A percentile compares a stretch with the other conserved stretches of the same genome.
These are phyloP conservation scores for Kuschelorhynchus macadamiae DNA, from an alignment of 2,888 invertebrate genomes.

Conservation along the genomic window DNA sequence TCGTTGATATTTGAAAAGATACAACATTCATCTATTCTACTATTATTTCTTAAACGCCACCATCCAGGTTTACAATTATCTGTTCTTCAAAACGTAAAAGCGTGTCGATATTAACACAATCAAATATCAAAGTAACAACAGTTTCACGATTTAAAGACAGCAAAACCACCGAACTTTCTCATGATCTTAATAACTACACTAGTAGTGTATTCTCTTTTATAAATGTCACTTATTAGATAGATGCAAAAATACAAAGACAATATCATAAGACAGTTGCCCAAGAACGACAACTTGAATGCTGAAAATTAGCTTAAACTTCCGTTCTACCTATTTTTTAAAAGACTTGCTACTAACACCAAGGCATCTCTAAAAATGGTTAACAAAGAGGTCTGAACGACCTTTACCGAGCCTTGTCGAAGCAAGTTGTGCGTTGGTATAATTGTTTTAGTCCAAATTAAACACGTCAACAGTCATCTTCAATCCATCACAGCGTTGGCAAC, in stretches of 20 bases:
- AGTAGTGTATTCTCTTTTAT: background rate
- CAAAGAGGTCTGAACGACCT: conserved; percentile 40
- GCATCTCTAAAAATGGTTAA: conserved; percentile 34
- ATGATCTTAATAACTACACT: too few relatives aligned
- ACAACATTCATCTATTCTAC: conserved; percentile 65
- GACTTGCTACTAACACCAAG: conserved; percentile 32
- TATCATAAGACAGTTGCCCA: conserved; percentile 36
- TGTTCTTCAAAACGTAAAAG: conserved; percentile 53
- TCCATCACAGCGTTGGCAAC: conserved; percentile 42
- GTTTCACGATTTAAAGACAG: background rate
- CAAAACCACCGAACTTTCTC: too few relatives aligned
- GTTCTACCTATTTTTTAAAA: conserved; percentile 18
- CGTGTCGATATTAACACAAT: too few relatives aligned
- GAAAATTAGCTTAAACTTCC: background rate
- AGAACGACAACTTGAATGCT: conserved; percentile 13
- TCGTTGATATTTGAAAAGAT: conserved; percentile 63
- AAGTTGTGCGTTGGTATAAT: conserved; percentile 48
- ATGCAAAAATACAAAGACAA: conserved; percentile 37
- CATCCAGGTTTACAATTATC: background rate
- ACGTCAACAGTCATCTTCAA: conserved; percentile 17
- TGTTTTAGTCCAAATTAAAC: conserved; percentile 34
- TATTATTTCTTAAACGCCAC: conserved; percentile 32
- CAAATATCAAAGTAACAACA: background rate
- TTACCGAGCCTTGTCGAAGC: conserved; percentile 37
- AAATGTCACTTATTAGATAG: conserved; percentile 20